A percentile compares a stretch with the other conserved stretches of the same genome.
phyloP scores from a whole-genome alignment of 2,797 vertebrate genomes.

The Buceros bicornis region DNA sequence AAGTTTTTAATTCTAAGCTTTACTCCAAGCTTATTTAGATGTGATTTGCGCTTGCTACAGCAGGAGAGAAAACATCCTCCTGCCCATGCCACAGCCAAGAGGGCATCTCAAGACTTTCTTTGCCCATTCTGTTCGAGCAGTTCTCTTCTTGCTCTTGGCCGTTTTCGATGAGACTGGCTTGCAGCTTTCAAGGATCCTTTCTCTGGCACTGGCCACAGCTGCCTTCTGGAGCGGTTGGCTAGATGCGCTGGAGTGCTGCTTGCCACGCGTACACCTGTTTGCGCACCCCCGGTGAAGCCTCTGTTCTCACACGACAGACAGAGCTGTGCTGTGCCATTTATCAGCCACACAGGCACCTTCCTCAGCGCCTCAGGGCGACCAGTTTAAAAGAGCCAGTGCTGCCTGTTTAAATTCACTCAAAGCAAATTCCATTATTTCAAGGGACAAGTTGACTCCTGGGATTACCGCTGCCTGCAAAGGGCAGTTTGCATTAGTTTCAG shows the following conservation, averaged over 20 bases:
- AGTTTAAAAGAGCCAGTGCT: not conserved
- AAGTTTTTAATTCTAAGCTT: not conserved
- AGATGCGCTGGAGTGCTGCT: not conserved
- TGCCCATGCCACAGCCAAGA: not conserved
- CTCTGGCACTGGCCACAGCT: not conserved
- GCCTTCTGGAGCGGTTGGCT: not conserved
- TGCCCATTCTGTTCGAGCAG: not conserved
- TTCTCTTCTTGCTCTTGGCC: not conserved
- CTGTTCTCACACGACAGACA: rapidly evolving
- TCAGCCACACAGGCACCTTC: not conserved
- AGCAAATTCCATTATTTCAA: not conserved
- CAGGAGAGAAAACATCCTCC: not conserved
- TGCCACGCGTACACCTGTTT: not conserved
- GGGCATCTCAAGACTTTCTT: not conserved
- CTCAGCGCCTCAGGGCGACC: not conserved
- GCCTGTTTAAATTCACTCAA: not conserved
- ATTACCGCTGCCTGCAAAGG: not conserved
- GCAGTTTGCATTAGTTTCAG: not conserved
- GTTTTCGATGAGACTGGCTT: not conserved
- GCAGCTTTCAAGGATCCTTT: not conserved
- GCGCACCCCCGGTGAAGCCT: not conserved
- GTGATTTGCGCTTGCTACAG: not conserved
- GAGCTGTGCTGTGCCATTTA: not conserved
- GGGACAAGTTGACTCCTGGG: not conserved
- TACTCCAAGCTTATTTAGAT: not conserved